A percentile compares a stretch with the other conserved stretches of the same genome.
Evolutionary conservation across 2,797 vertebrate species (phyloP).

Genomic region (Coregonus ussuriensis): DNA sequence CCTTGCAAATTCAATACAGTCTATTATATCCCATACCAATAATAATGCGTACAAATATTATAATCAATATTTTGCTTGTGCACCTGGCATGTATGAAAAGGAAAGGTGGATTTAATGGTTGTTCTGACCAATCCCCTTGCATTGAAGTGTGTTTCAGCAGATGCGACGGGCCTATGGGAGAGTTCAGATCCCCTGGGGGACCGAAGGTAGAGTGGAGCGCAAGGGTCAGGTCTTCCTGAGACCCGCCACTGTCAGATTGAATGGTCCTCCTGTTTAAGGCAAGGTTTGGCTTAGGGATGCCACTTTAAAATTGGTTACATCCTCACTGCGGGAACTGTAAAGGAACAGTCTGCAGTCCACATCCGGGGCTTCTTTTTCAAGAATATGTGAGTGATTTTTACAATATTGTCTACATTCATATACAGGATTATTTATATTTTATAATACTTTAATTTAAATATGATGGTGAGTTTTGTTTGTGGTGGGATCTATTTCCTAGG

Average conservation of each 20-base stretch:
- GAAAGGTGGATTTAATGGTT: background rate
- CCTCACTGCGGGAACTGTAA: conserved; percentile 57
- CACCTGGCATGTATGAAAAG: background rate
- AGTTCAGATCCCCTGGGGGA: conserved; percentile 66
- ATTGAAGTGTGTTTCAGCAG: background rate
- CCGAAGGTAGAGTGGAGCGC: conserved; percentile 74
- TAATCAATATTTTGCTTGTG: background rate
- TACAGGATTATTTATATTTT: background rate
- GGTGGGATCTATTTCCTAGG: background rate
- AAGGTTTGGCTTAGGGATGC: conserved; percentile 58
- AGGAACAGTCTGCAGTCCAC: conserved; percentile 51
- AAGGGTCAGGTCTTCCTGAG: conserved; percentile 48
- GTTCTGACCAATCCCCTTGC: background rate
- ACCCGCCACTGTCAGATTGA: conserved; percentile 53
- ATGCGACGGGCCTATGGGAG: conserved; percentile 30
- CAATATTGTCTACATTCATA: background rate
- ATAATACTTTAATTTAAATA: background rate
- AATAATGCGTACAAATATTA: background rate
- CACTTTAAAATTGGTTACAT: conserved; percentile 69
- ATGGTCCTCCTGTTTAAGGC: conserved; percentile 69
- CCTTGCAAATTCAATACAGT: background rate
- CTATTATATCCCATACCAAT: background rate
- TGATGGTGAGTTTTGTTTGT: background rate
- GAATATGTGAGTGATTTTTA: conserved; percentile 74
- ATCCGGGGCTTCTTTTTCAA: conserved; percentile 44